Evolutionary conservation across 2,888 invertebrate genomes (phyloP).

Genomic region (Drosophila algonquin): DNA sequence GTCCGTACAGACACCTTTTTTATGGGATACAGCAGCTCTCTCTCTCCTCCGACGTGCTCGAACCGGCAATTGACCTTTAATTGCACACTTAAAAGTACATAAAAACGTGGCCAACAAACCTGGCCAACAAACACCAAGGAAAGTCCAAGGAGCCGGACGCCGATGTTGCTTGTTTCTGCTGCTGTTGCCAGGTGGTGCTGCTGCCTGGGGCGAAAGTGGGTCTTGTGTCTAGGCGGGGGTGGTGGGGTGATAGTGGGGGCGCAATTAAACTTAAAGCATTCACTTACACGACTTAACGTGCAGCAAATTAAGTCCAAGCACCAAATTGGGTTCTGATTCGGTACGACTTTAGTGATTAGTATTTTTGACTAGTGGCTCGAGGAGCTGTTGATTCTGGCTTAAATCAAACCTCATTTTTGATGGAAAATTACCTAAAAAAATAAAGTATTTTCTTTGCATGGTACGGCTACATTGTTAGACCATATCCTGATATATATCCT

Average conservation of each 20-base stretch:
- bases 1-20: background rate
- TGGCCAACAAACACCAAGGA: too few species aligned
- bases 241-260: conserved; percentile 9
- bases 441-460: background rate
- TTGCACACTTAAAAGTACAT: conserved; percentile 79
- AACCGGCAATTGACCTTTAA: conserved; percentile 77
- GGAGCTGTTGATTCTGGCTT: background rate
- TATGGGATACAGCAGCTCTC: background rate
- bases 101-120: conserved; percentile 65
- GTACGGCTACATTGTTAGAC: too few species aligned
- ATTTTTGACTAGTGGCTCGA: background rate
- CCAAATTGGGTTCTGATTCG: background rate
- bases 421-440: too few species aligned
- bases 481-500: too few species aligned
- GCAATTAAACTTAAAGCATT: conserved; percentile 79
- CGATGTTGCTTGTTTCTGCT: background rate
- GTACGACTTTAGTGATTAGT: background rate
- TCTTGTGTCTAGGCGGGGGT: background rate
- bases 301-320: conserved; percentile 25
- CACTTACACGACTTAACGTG: conserved; percentile 70
- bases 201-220: background rate
- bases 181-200: background rate
- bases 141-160: conserved; percentile 16
- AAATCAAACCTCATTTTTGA: background rate
- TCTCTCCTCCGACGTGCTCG: background rate